Conservation (phyloP, 2,888 invertebrate genomes). For the Electrophaes corylata region DNA sequence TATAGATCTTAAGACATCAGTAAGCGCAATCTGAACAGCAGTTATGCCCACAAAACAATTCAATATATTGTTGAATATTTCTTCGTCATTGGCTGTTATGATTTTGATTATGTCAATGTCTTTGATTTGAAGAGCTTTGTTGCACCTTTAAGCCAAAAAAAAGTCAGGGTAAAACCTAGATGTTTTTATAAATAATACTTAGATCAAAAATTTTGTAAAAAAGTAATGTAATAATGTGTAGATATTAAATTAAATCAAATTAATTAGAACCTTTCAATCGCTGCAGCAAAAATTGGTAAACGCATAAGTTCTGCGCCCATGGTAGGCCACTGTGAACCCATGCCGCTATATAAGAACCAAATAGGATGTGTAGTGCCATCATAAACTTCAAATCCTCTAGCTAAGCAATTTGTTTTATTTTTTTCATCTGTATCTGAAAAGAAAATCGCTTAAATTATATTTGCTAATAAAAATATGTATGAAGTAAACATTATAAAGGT, state of each 20-base stretch:
- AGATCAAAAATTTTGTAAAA: too few species aligned
- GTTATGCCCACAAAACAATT: constrained; percentile 51
- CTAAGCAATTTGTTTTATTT: constrained; percentile 46
- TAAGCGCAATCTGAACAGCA: constrained; percentile 34
- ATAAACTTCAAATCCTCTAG: constrained; percentile 44
- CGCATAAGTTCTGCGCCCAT: constrained; percentile 86
- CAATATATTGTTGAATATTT: constrained; percentile 85
- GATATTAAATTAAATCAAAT: neutral
- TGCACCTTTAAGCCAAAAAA: constrained; percentile 61
- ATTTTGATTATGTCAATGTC: constrained; percentile 86
- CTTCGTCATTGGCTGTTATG: constrained; percentile 83
- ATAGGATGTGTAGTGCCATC: constrained; percentile 66
- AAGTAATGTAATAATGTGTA: too few species aligned
- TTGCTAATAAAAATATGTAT: too few species aligned
- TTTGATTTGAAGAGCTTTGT: constrained; percentile 80
- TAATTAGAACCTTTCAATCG: constrained; percentile 66
- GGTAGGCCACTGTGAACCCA: constrained; percentile 87
- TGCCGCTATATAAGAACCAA: constrained; percentile 88
- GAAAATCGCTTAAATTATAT: too few species aligned
- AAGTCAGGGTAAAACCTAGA: too few species aligned
- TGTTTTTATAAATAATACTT: too few species aligned
- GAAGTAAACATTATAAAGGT: too few species aligned
- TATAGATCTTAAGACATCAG: constrained; percentile 28
- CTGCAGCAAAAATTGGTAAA: constrained; percentile 82
- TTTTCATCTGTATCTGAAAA: constrained; percentile 44